Evolutionary conservation across 2,888 invertebrate species (phyloP).

Genomic region (Choristoneura rosaceana): DNA sequence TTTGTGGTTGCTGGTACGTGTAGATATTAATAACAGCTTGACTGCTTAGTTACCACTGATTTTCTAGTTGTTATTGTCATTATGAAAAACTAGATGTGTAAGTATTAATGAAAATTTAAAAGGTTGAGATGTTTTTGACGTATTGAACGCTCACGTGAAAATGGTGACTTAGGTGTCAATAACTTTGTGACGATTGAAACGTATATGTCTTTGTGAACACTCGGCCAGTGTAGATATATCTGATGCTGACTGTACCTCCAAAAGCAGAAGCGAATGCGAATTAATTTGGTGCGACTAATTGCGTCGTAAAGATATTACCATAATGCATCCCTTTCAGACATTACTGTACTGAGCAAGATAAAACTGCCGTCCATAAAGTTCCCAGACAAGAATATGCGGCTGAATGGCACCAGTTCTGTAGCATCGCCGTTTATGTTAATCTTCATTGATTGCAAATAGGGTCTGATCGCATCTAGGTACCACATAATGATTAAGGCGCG

Average conservation of each 20-base stretch:
- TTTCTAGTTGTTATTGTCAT: too few relatives aligned
- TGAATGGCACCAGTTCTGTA: constrained; percentile 53
- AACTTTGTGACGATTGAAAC: too few relatives aligned
- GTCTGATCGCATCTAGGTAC: constrained; percentile 64
- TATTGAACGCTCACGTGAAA: too few relatives aligned
- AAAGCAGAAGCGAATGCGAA: constrained; percentile 49
- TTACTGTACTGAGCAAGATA: constrained; percentile 12
- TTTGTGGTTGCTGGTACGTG: too few relatives aligned
- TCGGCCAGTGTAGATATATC: too few relatives aligned
- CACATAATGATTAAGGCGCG: constrained; percentile 60
- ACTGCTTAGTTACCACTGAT: too few relatives aligned
- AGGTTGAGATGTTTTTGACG: too few relatives aligned
- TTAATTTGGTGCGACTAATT: constrained; percentile 41
- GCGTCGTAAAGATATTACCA: not conserved
- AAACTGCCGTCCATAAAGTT: constrained; percentile 16
- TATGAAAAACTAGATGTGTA: too few relatives aligned
- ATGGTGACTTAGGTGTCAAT: too few relatives aligned
- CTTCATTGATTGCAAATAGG: constrained; percentile 80
- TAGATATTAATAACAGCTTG: too few relatives aligned
- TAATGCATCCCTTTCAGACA: constrained; percentile 18
- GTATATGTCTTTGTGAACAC: too few relatives aligned
- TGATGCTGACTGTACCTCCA: not conserved
- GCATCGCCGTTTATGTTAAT: constrained; percentile 74
- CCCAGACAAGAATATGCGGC: constrained; percentile 27
- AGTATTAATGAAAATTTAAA: too few relatives aligned